phyloP scores from a whole-genome alignment of 2,888 invertebrate species.

The Penaeus monodon region DNA sequence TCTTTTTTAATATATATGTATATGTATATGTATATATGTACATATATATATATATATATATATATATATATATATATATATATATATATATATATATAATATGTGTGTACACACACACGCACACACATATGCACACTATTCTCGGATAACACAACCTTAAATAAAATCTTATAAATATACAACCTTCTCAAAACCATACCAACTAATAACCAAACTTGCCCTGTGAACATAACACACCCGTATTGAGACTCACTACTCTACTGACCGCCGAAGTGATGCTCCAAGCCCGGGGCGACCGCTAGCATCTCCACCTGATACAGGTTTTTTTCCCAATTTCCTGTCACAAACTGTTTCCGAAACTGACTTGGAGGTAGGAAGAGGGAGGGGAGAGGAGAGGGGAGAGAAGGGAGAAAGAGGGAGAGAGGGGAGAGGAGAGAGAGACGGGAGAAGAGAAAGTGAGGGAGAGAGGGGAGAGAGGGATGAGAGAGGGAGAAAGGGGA shows the following conservation, averaged over 20 bases:
- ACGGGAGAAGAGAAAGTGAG: background rate
- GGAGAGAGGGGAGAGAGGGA: background rate
- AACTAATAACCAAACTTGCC: too few species aligned
- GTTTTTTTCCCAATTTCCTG: constrained; percentile 19
- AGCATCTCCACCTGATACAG: too few species aligned
- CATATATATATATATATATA: background rate
- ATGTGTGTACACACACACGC: background rate
- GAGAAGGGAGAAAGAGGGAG: background rate
- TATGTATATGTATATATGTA: background rate
- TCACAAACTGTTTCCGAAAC: constrained; percentile 39
- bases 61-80: too few species aligned
- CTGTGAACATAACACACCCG: too few species aligned
- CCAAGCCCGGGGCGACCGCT: too few species aligned
- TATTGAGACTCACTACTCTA: too few species aligned
- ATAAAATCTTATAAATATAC: too few species aligned
- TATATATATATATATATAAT: too few species aligned
- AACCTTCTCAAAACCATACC: too few species aligned
- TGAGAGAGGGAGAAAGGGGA: background rate
- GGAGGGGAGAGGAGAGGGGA: background rate
- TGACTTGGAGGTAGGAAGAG: background rate
- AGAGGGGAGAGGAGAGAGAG: background rate
- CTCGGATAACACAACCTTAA: background rate
- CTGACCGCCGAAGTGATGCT: too few species aligned
- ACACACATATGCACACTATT: constrained; percentile 6
- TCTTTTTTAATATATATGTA: too few species aligned